Percentiles rank a stretch among this genome's conserved stretches.
Evolutionary conservation across 2,113 vertebrate species (phyloP).

Genomic region (Saguinus midas): DNA sequence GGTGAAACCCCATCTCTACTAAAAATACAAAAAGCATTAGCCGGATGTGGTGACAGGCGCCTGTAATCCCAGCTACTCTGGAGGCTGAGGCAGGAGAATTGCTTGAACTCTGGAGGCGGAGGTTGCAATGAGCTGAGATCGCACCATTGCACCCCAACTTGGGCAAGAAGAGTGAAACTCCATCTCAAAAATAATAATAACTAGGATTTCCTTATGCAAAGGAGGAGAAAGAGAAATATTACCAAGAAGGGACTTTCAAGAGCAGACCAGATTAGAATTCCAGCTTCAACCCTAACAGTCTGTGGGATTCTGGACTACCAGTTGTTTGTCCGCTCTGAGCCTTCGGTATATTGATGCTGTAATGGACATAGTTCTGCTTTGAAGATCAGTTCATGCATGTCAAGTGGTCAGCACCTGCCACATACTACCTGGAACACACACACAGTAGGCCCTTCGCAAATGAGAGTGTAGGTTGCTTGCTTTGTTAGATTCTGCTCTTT

Average conservation of each 20-base stretch:
- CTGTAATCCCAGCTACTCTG: too few relatives aligned
- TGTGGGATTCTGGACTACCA: background rate
- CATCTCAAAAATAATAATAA: too few relatives aligned
- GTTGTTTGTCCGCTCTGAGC: background rate
- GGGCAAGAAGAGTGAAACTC: too few relatives aligned
- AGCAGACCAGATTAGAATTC: background rate
- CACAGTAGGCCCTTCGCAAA: background rate
- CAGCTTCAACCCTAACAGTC: background rate
- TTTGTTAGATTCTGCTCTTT: background rate
- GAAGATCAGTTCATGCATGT: background rate
- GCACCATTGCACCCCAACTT: too few relatives aligned
- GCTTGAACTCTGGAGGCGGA: too few relatives aligned
- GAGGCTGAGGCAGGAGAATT: too few relatives aligned
- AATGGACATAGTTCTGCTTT: background rate
- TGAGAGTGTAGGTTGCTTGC: background rate
- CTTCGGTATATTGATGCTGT: background rate
- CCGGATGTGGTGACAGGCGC: too few relatives aligned
- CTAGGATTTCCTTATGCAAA: background rate
- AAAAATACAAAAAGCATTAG: too few relatives aligned
- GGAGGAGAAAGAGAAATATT: background rate
- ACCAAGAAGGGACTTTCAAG: background rate
- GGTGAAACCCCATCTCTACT: too few relatives aligned
- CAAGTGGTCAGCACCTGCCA: background rate
- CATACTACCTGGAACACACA: background rate
- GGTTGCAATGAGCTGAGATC: too few relatives aligned